Conservation (phyloP, 2,888 invertebrate genomes). For the Pegoplata infirma region DNA sequence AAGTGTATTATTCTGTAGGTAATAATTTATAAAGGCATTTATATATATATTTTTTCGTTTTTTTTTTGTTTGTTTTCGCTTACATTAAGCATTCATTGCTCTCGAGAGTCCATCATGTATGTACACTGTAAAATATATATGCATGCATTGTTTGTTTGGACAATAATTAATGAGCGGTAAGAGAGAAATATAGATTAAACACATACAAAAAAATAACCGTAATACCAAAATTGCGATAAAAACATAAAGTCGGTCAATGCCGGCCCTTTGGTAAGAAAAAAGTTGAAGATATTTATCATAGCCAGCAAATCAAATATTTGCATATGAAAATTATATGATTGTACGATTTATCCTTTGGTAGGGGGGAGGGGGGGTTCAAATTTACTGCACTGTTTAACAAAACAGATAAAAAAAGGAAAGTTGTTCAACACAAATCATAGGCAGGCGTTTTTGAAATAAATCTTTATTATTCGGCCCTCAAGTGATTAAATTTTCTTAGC, state of each 20-base stretch:
- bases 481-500: too few relatives aligned
- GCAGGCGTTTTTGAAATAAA: too few relatives aligned
- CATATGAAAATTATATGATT: conserved; percentile 15
- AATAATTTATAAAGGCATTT: not conserved
- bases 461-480: too few relatives aligned
- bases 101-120: conserved; percentile 43
- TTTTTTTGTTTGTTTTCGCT: conserved; percentile 19
- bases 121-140: too few relatives aligned
- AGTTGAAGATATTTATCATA: conserved; percentile 20
- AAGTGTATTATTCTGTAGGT: not conserved
- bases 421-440: too few relatives aligned
- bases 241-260: conserved; percentile 47
- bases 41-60: too few relatives aligned
- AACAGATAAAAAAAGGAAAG: too few relatives aligned
- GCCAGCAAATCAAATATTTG: conserved; percentile 4
- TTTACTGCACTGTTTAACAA: too few relatives aligned
- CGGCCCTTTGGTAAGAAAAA: conserved; percentile 36
- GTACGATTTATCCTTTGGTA: not conserved
- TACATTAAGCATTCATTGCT: conserved; percentile 53
- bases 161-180: conserved; percentile 57
- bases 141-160: not conserved
- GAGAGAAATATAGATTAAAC: conserved; percentile 56
- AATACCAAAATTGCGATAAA: not conserved
- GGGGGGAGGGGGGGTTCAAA: too few relatives aligned
- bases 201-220: conserved; percentile 16